A percentile compares a stretch with the other conserved stretches of the same genome.
Conservation (phyloP, 2,113 vertebrate species). For the Carassius carassius region DNA sequence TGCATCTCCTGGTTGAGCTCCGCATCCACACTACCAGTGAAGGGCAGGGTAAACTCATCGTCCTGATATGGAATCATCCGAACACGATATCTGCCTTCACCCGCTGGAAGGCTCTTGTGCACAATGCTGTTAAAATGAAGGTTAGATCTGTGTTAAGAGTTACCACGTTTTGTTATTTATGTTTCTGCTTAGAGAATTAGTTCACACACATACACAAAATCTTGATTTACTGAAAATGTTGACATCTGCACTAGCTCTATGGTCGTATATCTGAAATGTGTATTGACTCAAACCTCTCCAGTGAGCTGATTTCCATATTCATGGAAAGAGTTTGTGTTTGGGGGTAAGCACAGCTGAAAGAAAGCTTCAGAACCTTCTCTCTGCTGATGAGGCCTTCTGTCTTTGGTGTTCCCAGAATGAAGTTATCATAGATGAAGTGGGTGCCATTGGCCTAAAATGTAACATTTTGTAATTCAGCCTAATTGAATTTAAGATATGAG, state of each 20-base stretch:
- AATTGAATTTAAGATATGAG: no score
- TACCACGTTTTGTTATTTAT: not conserved
- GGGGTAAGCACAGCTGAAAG: conserved; percentile 11
- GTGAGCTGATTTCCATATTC: conserved; percentile 17
- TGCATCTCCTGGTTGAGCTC: conserved; percentile 36
- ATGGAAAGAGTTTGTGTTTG: conserved; percentile 24
- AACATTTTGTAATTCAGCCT: no score
- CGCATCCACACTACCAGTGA: conserved; percentile 24
- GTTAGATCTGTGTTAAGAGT: no score
- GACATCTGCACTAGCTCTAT: not conserved
- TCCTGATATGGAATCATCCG: conserved; percentile 49
- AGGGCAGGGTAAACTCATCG: conserved; percentile 34
- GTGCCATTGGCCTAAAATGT: conserved; percentile 44
- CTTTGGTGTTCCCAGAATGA: not conserved
- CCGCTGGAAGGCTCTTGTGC: no score
- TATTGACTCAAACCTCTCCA: conserved; percentile 41
- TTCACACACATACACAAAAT: not conserved
- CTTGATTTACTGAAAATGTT: not conserved
- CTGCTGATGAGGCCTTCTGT: conserved; percentile 32
- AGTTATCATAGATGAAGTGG: conserved; percentile 32
- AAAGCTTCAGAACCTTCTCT: conserved; percentile 15
- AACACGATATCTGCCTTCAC: no score
- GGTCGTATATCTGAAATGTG: not conserved
- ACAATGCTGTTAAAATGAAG: no score
- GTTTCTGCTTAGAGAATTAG: not conserved